Percentiles rank a stretch among this genome's conserved stretches.
Evolutionary conservation across 2,113 vertebrate species (phyloP).

Genomic region (Oryzias woworae): DNA sequence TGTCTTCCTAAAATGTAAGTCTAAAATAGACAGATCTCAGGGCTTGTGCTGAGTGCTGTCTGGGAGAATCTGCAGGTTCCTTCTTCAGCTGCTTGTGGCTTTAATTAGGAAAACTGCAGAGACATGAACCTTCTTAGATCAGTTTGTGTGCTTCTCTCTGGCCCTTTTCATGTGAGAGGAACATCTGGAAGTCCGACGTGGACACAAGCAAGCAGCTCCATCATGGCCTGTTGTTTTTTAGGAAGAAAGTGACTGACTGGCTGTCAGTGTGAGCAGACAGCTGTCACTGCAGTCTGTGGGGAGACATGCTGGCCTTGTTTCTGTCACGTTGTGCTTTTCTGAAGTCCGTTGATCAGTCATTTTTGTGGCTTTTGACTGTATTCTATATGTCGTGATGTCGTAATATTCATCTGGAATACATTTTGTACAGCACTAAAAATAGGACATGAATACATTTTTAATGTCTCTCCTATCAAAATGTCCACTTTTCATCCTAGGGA

Average conservation of each 20-base stretch:
- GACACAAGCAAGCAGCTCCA: background rate
- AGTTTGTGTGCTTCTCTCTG: too few relatives aligned
- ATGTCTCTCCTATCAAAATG: too few relatives aligned
- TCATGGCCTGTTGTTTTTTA: background rate
- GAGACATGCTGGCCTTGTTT: background rate
- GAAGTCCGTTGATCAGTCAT: background rate
- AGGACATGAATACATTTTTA: too few relatives aligned
- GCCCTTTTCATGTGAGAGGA: background rate
- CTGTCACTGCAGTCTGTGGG: background rate
- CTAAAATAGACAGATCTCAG: too few relatives aligned
- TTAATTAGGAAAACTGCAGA: too few relatives aligned
- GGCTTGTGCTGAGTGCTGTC: too few relatives aligned
- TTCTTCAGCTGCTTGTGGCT: too few relatives aligned
- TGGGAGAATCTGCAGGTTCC: too few relatives aligned
- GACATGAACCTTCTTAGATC: too few relatives aligned
- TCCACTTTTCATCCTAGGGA: too few relatives aligned
- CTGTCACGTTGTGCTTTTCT: conserved; percentile 12
- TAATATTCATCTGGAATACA: background rate
- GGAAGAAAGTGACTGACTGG: background rate
- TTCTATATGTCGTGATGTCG: background rate
- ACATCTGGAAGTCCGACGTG: background rate
- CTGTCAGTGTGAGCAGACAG: too few relatives aligned
- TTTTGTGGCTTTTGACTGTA: conserved; percentile 1
- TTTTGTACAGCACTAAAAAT: conserved; percentile 1
- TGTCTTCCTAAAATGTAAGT: too few relatives aligned